Base-by-base conservation (phyloP, 2,113 vertebrate genomes). In the Camelus dromedarius region DNA sequence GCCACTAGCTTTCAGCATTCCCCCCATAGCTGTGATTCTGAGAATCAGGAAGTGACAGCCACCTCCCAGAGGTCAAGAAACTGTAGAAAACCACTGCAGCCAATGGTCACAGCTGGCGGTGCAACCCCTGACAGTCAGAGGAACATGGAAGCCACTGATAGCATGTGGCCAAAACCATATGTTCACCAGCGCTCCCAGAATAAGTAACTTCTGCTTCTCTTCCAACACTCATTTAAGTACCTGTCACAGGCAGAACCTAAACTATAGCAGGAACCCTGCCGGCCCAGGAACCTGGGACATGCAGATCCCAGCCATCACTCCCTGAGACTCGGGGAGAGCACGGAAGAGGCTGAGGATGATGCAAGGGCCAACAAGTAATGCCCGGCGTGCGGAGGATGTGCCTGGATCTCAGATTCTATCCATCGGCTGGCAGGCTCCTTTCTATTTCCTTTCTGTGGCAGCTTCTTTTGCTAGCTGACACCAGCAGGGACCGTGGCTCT, bases 61-160 rank as follows among this genome's bases (percentile, higher is more conserved):
- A 56, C 75, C 18, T 92, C 46, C 12, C 13, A 46, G 54, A n/a
- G 46, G 22, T 81, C 64, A 91, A 96, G 90, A 93, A 91, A 66
- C 24, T 92, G 13, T 38, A 91, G 70, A 92, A 85, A 91, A 82
- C 24, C 46, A 62, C 56, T 19, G 6, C 4, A 19, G 60, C 6
- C 22, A 35, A 12, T 70, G 72, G 46, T 89, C 60, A 46, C 32
- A 56, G 81, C 69, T 77, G 48, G n/a, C 13, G 54, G 50, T 42
- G 42, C 15, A 64, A 35, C 46, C 10, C 18, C 76, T 81, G 70
- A 13, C 22, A 16, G 48, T 52, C 20, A 50, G 89, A 50, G 30
- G 30, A 69, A 50, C 32, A 48, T 73, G 46, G 42, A 69, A 24
- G 77, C 67, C 54, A 82, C 66, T 80, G 38, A 46, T 56, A 89